A percentile compares a stretch with the other conserved stretches of the same genome.
These are phyloP conservation scores for Spilosoma lubricipeda DNA, from an alignment of 2,888 invertebrate species.

Conservation along the genomic window DNA sequence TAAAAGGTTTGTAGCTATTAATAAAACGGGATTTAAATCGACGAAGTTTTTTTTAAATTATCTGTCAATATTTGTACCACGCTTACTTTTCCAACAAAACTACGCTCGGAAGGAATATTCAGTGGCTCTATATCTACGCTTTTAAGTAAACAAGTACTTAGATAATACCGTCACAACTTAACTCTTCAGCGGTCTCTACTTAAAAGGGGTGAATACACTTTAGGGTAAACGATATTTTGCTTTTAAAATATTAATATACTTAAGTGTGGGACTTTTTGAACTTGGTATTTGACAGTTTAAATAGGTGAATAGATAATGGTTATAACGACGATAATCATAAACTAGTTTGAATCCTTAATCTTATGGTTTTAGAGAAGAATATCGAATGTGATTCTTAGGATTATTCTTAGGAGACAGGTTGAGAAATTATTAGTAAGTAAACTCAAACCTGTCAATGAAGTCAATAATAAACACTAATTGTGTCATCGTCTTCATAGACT, in stretches of 20 bases:
- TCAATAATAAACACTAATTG: no score
- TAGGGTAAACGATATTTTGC: slow-evolving; percentile 68
- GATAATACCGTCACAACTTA: slow-evolving; percentile 69
- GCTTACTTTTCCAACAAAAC: neutral
- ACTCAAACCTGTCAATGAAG: no score
- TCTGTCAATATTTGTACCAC: neutral
- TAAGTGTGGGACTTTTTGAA: slow-evolving; percentile 61
- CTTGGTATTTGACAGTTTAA: slow-evolving; percentile 41
- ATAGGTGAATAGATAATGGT: no score
- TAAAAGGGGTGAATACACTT: slow-evolving; percentile 85
- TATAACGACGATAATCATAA: neutral
- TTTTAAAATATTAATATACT: slow-evolving; percentile 70
- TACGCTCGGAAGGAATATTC: slow-evolving; percentile 9
- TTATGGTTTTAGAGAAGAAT: neutral
- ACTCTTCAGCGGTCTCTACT: slow-evolving; percentile 76
- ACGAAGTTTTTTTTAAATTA: neutral
- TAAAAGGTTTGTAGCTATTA: no score
- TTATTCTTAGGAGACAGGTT: no score
- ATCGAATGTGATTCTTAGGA: neutral
- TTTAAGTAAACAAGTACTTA: slow-evolving; percentile 44
- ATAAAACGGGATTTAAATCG: no score
- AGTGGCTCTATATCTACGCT: slow-evolving; percentile 26
- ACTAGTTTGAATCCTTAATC: neutral
- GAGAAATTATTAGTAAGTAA: no score
- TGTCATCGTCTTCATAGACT: no score